Conservation (phyloP, 2,113 vertebrate species). For the Triplophysa siluroides region DNA sequence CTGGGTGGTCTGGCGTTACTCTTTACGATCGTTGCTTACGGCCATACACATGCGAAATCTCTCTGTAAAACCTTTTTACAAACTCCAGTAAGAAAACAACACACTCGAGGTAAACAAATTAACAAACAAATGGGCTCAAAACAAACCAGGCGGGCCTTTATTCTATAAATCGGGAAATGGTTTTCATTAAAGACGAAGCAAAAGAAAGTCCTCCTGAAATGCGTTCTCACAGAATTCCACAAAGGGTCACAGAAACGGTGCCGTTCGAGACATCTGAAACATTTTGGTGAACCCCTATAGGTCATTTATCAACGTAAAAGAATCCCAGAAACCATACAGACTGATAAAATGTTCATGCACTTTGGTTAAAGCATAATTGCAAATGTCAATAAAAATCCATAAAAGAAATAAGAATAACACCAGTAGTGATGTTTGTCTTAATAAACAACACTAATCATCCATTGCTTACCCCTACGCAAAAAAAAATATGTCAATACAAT, state of each 20-base stretch:
- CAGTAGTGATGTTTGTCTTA: no score
- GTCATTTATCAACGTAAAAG: no score
- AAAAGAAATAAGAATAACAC: no score
- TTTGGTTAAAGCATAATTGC: no score
- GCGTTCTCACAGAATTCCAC: not conserved
- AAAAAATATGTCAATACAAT: no score
- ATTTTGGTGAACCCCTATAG: no score
- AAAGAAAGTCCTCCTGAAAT: conserved; percentile 1
- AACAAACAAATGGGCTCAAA: conserved; percentile 41
- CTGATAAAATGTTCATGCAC: no score
- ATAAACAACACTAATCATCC: no score
- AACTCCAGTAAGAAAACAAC: conserved; percentile 46
- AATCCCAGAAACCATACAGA: no score
- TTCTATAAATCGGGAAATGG: conserved; percentile 37
- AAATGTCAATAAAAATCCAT: no score
- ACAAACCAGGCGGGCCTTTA: conserved; percentile 10
- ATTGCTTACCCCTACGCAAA: no score
- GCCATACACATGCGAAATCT: conserved; percentile 39
- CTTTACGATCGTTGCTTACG: conserved; percentile 32
- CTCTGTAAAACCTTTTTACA: conserved; percentile 43
- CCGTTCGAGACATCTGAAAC: not conserved
- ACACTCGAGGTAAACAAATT: conserved; percentile 38
- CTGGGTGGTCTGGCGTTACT: conserved; percentile 35
- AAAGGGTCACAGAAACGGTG: not conserved
- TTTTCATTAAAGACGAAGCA: conserved; percentile 37